Base-by-base conservation (phyloP, 2,797 vertebrate species). In the Macropodus opercularis region DNA sequence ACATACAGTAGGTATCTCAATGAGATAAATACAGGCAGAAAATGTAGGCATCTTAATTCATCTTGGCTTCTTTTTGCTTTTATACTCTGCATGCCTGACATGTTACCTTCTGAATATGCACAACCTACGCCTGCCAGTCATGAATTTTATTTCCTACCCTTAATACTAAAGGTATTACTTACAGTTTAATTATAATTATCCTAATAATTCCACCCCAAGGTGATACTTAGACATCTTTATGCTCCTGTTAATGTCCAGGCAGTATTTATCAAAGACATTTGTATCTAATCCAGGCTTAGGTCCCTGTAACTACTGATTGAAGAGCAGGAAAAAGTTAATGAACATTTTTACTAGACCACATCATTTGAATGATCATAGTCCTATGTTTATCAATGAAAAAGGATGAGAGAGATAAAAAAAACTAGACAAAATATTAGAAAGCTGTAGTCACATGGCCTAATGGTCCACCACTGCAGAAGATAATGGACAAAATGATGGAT, bases 141-240 rank as follows among this genome's bases (percentile, higher is more conserved):
- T 31, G 19, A 50, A 48, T 42, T 38, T 50, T 24, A 50, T 24
- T 63, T 46, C 9, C 56, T 79, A 57, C 63, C 58, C 32, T 55
- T 63, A 72, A 80, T 72, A 75, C 79, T 78, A 87, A 80, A 66
- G 79, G 81, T 60, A 54, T 67, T 40, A 51, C 59, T 86, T 81
- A 51, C 38, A 51, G 23, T 50, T 79, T 11, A 50, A 63, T 79
- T 27, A 52, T 49, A 74, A 72, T 63, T 68, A 69, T 44, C 82
- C 69, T 69, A 85, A 68, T 35, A 50, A 71, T 84, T 62, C 26
- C 68, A 52, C 80, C 71, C 69, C 9, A 29, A 62, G 66, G 86
- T 43, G 50, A 36, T 55, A 57, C 69, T 60, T 48, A 83, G 72
- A 70, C 41, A 63, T 64, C 66, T n/a, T 72, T 53, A 32, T 48